Evolutionary conservation across 2,797 vertebrate genomes (phyloP).

Genomic region (Benthosema pterotum): DNA sequence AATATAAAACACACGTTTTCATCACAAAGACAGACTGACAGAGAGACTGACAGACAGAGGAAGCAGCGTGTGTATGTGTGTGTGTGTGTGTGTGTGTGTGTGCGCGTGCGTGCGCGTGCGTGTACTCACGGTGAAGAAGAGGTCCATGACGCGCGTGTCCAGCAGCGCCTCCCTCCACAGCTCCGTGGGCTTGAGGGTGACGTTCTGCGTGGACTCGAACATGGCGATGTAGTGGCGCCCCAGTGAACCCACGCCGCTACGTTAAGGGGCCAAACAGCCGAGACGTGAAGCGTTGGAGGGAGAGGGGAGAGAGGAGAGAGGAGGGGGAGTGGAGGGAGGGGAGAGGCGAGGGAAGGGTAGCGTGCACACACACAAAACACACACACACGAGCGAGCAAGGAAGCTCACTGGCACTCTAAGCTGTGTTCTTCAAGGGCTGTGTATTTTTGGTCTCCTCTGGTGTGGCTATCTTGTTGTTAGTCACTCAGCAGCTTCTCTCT

Average conservation of each 20-base stretch:
- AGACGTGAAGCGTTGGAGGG: slow-evolving; percentile 82
- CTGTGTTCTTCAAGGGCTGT: slow-evolving; percentile 43
- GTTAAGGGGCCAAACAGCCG: slow-evolving; percentile 97
- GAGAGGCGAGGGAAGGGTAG: slow-evolving; percentile 67
- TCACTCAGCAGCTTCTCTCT: slow-evolving; percentile 39
- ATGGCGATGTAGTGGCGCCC: slow-evolving; percentile 99
- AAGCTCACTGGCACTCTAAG: slow-evolving; percentile 45
- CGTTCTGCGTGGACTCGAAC: slow-evolving; percentile 99
- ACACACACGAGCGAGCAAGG: slow-evolving; percentile 32
- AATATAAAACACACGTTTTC: no score
- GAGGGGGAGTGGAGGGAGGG: slow-evolving; percentile 42
- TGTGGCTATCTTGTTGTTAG: slow-evolving; percentile 29
- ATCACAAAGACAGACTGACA: no score
- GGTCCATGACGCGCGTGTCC: slow-evolving; percentile 98
- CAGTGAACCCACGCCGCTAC: slow-evolving; percentile 88
- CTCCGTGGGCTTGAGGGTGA: slow-evolving; percentile 97
- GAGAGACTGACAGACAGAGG: no score
- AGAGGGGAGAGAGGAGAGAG: slow-evolving; percentile 55
- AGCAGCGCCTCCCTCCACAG: slow-evolving; percentile 96
- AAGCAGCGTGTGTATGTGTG: no score
- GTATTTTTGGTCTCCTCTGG: slow-evolving; percentile 44
- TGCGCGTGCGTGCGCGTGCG: no score
- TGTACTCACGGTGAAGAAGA: slow-evolving; percentile 97
- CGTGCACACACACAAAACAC: slow-evolving; percentile 5
- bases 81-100: no score